Base-by-base conservation (phyloP, 1,140 invertebrate genomes). In the Stegodyphus dumicola region DNA sequence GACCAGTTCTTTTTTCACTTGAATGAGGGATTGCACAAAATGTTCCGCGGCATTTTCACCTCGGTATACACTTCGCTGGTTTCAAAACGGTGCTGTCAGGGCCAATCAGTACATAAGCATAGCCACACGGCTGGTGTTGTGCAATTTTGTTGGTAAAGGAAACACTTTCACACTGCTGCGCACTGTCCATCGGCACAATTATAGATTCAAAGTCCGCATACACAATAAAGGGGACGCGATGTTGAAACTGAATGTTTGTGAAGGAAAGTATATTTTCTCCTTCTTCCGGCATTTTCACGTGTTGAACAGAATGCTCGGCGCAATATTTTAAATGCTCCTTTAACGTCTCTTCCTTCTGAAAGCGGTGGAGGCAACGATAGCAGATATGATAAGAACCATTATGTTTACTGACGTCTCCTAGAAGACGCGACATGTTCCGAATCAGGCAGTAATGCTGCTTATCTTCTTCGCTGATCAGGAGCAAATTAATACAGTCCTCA, bases 121-220 rank as follows among this genome's bases (percentile, higher is more conserved):
- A 33, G 1, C 33, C 33, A 33, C 33, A 33, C 33, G 33, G 33
- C 33, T 33, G 33, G 33, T 33, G 33, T 33, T 33, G 33, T 3
- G 33, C 33, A 33, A 3, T 33, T 33, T 33, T 33, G 33, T 33
- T 33, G 33, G 33, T 33, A 33, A 33, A 33, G 33, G 33, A 33
- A 33, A 33, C 3, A 3, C 3, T 33, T 33, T 3, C 3, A 33
- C 33, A 1, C 3, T 33, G 33, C 3, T 33, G 33, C 33, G 33
- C 33, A 33, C 33, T 33, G 33, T 33, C 33, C 33, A 33, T 33
- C 33, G 33, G 33, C 33, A 33, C 33, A 13, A 74, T 49, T 4
- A 74, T 5, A 11, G 71, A 52, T 53, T 74, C 71, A 53, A 74
- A 74, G n/a, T 51, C 71, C 9, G 71, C 71, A 74, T 52, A 74